Evolutionary conservation across 1,140 invertebrate species (phyloP).

Genomic region (Propsilocerus akamusi): DNA sequence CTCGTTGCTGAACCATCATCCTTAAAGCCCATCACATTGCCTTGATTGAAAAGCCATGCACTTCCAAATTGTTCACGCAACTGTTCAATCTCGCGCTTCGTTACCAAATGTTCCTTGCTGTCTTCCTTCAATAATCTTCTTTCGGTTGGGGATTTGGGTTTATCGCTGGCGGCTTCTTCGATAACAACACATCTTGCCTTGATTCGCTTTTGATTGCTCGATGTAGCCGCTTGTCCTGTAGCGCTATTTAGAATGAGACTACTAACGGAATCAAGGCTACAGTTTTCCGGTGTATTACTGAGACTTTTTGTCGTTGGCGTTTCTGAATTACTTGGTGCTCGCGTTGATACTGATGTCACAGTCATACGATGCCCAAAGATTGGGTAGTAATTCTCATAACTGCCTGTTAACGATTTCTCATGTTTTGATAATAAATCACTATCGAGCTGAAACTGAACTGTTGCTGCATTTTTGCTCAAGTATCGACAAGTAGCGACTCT

Average conservation of each 20-base stretch:
- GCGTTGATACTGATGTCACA: not conserved
- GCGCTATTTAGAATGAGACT: constrained; percentile 12
- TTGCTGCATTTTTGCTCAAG: constrained; percentile 31
- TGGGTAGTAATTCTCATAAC: constrained; percentile 13
- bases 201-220: constrained; percentile 9
- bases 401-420: constrained; percentile 28
- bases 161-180: constrained; percentile 12
- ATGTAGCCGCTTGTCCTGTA: constrained; percentile 4
- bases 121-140: constrained; percentile 12
- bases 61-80: constrained; percentile 34
- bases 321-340: constrained; percentile 1
- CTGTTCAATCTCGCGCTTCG: constrained; percentile 36
- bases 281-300: constrained; percentile 12
- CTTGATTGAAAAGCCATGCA: constrained; percentile 35
- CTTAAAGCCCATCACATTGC: constrained; percentile 31
- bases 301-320: not conserved
- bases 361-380: constrained; percentile 6
- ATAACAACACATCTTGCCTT: constrained; percentile 19
- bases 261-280: constrained; percentile 15
- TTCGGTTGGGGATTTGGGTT: constrained; percentile 5
- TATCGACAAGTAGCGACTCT: constrained; percentile 30
- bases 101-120: constrained; percentile 31
- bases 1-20: not conserved
- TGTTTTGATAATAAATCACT: constrained; percentile 27
- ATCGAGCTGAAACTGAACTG: constrained; percentile 38